These are phyloP conservation scores for Drosophila siamana DNA, from an alignment of 2,888 invertebrate species.

Conservation along the genomic window DNA sequence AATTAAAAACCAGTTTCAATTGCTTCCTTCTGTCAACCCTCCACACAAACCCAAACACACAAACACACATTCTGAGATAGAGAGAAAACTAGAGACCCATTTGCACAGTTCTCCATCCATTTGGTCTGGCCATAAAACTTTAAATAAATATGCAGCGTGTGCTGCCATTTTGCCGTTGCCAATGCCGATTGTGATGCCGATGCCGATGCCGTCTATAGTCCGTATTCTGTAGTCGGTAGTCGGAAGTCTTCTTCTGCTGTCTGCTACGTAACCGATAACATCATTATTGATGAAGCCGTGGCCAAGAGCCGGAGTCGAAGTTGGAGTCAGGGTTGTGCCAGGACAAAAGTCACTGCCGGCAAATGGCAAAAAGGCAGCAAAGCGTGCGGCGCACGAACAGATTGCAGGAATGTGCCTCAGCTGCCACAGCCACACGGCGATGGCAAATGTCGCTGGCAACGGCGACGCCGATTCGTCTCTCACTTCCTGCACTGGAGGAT, in stretches of 20 bases:
- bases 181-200: slow-evolving; percentile 1
- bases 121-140: slow-evolving; percentile 70
- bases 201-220: slow-evolving; percentile 26
- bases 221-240: slow-evolving; percentile 19
- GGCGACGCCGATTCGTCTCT: slow-evolving; percentile 46
- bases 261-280: slow-evolving; percentile 75
- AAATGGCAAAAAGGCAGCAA: slow-evolving; percentile 72
- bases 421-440: slow-evolving; percentile 48
- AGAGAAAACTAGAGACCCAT: slow-evolving; percentile 21
- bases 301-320: slow-evolving; percentile 31
- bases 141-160: slow-evolving; percentile 77
- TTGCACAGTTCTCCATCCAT: slow-evolving; percentile 42
- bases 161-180: slow-evolving; percentile 50
- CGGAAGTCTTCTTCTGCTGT: slow-evolving; percentile 48
- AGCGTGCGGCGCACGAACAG: slow-evolving; percentile 65
- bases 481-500: slow-evolving; percentile 49
- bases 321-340: slow-evolving; percentile 31
- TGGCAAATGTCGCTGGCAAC: slow-evolving; percentile 1
- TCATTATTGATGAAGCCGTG: slow-evolving; percentile 75
- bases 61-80: too few species aligned
- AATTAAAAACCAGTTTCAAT: slow-evolving; percentile 76
- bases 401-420: slow-evolving; percentile 75
- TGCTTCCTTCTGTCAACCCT: slow-evolving; percentile 61
- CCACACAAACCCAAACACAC: not conserved
- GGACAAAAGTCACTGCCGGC: slow-evolving; percentile 62